phyloP scores from a whole-genome alignment of 2,888 invertebrate species.

The Dyspetes luteomarginatus region DNA sequence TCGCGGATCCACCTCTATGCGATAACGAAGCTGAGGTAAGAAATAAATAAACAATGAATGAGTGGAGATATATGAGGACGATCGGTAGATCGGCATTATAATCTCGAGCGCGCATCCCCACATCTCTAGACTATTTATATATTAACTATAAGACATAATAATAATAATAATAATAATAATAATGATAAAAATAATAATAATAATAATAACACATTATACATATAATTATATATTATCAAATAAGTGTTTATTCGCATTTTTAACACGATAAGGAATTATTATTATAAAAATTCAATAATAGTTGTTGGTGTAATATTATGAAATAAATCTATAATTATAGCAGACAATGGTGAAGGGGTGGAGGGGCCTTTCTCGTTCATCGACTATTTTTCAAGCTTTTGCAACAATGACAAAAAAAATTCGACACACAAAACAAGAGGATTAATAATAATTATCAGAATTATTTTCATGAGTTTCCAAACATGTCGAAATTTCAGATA shows the following conservation, averaged over 20 bases:
- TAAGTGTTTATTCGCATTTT: constrained; percentile 83
- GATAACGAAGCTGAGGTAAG: constrained; percentile 68
- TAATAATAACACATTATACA: constrained; percentile 70
- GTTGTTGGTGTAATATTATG: constrained; percentile 83
- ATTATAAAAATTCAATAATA: constrained; percentile 82
- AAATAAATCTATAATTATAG: constrained; percentile 83
- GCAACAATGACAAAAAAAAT: too few species aligned
- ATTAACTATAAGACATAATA: constrained; percentile 80
- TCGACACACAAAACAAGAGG: too few species aligned
- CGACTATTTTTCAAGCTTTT: too few species aligned
- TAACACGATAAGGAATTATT: constrained; percentile 82
- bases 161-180: constrained; percentile 81
- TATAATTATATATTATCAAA: constrained; percentile 76
- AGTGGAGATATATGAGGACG: constrained; percentile 64
- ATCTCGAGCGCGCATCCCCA: constrained; percentile 77
- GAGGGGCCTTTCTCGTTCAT: not conserved
- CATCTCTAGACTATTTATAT: constrained; percentile 81
- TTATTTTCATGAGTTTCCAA: too few species aligned
- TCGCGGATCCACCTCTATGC: constrained; percentile 57
- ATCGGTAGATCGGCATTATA: constrained; percentile 70
- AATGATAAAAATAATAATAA: constrained; percentile 75
- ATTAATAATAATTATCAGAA: not conserved
- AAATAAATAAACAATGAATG: constrained; percentile 61
- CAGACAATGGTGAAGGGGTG: constrained; percentile 26
- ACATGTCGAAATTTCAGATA: too few species aligned